A percentile compares a stretch with the other conserved stretches of the same genome.
These are phyloP conservation scores for Saguinus midas DNA, from an alignment of 2,113 vertebrate genomes.

Conservation along the genomic window DNA sequence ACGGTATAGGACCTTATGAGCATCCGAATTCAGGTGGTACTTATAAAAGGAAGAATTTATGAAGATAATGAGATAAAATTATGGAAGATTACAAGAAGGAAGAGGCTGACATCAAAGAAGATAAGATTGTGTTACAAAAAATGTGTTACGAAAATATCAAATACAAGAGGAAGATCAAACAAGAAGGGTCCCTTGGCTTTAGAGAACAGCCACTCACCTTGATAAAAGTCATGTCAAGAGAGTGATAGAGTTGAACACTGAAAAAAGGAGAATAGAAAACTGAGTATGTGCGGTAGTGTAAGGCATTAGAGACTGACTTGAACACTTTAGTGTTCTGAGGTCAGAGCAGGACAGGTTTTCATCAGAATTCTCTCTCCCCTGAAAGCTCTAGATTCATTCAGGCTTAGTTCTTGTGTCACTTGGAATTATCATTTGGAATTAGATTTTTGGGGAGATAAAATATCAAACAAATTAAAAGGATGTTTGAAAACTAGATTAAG, in stretches of 20 bases:
- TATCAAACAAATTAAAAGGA: not conserved
- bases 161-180: not conserved
- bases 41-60: not conserved
- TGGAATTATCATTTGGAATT: not conserved
- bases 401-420: not conserved
- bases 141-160: not conserved
- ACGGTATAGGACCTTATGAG: not conserved
- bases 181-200: fast-evolving
- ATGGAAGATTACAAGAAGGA: not conserved
- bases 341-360: not conserved
- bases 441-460: not conserved
- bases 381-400: not conserved
- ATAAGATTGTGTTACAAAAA: not conserved
- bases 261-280: not conserved
- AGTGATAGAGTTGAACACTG: too few relatives aligned
- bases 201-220: not conserved
- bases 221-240: not conserved
- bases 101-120: not conserved
- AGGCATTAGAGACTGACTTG: not conserved
- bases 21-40: too few relatives aligned
- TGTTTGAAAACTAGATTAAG: not conserved
- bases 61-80: not conserved
- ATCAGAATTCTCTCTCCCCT: not conserved
- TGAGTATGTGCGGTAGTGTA: fast-evolving
- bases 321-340: not conserved